Conservation (phyloP, 2,797 vertebrate species). For the Tragelaphus eurycerus region DNA sequence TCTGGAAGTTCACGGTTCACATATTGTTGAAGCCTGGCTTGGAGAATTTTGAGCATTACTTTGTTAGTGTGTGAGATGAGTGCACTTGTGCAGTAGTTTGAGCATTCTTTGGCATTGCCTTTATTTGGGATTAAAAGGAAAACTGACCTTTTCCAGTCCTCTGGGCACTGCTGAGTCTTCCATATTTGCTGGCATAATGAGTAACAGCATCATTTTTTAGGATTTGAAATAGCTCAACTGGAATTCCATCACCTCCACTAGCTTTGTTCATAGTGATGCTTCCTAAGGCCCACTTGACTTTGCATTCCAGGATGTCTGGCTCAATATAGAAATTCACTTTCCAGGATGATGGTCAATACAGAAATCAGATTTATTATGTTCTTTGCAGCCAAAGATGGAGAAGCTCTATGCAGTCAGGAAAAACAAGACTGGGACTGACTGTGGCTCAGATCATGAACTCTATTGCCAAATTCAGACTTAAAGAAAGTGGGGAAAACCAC, state of each 20-base stretch:
- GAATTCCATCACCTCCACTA: background rate
- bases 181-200: background rate
- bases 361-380: background rate
- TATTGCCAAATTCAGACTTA: background rate
- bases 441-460: background rate
- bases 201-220: background rate
- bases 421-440: background rate
- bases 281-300: background rate
- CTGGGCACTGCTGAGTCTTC: background rate
- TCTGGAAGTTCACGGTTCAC: rapidly evolving
- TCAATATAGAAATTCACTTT: background rate
- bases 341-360: background rate
- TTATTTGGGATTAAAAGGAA: background rate
- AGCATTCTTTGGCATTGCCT: background rate
- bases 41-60: background rate
- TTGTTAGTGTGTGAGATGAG: background rate
- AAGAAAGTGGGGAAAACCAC: background rate
- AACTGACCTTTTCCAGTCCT: background rate
- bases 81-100: background rate
- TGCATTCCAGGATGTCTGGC: background rate
- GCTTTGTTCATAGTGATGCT: background rate
- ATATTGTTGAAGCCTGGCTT: background rate
- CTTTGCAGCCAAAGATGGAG: background rate
- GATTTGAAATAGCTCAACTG: background rate
- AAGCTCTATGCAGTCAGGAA: background rate